Evolutionary conservation across 53 echinoderm and acorn worm genomes (phyloP), one percentile per base, ranked within the genome.

Genomic region (Mesocentrotus franciscanus): DNA sequence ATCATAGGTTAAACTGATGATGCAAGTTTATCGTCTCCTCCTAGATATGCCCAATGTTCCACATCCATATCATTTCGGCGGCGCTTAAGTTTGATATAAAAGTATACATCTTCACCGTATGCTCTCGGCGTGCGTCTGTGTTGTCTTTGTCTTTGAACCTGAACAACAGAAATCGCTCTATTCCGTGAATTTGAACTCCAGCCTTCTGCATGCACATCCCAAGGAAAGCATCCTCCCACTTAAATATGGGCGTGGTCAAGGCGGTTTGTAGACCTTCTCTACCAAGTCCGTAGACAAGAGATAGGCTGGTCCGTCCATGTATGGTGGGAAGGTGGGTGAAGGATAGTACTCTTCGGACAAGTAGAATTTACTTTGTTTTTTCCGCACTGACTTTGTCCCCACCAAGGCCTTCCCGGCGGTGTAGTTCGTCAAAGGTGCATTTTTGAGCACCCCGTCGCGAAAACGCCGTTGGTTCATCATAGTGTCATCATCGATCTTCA

Each of bases 401-500:
- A 64, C 89, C 85, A 91, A 56, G 1, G 92, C 85, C 71, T 96
- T 95, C 11, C 95, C 97, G 61, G 92, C 90, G 16, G 96, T 94
- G 55, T 87, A 66, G 85, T 81, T 78, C 5, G 68, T n/a, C 15
- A 42, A 17, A 0, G 95, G 95, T 0, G 95, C 95, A 4, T 30
- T 42, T 14, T 92, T 55, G 9, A 97, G 36, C n/a, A 87, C 87
- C 55, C 66, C 84, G 29, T 56, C 49, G 1, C 94, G 89, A 13
- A 97, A 95, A 24, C 95, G 83, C 0, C 93, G 91, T 64, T 93
- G 95, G 78, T 98, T 97, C 30, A 98, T 87, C 72, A 95, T 90
- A 81, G 97, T 96, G 89, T 98, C 98, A 61, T 96, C 97, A 71
- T 98, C 98, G 17, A 96, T 98, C 92, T 98, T 98, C 90, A 97